Evolutionary conservation across 2,113 vertebrate species (phyloP).

Genomic region (Crocuta crocuta): DNA sequence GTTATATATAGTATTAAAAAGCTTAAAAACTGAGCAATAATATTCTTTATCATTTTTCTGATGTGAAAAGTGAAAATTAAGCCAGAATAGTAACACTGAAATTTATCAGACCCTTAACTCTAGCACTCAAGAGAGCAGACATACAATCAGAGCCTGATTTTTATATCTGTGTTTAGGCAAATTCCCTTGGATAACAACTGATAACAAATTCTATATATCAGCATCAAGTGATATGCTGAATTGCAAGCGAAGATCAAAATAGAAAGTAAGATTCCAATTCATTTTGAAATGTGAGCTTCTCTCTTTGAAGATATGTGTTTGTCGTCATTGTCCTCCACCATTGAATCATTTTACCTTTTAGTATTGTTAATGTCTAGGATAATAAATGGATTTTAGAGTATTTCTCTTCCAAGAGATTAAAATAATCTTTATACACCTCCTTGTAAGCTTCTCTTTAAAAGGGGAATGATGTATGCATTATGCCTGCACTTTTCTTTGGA

Average conservation of each 20-base stretch:
- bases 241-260: constrained; percentile 83
- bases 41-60: constrained; percentile 51
- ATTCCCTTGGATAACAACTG: constrained; percentile 84
- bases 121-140: constrained; percentile 70
- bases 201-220: constrained; percentile 84
- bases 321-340: constrained; percentile 76
- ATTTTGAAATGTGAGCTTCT: constrained; percentile 78
- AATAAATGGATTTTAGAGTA: not conserved
- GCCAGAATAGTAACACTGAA: constrained; percentile 50
- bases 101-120: constrained; percentile 63
- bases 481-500: constrained; percentile 29
- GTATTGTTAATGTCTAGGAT: constrained; percentile 20
- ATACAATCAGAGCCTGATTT: constrained; percentile 80
- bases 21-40: not conserved
- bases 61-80: constrained; percentile 64
- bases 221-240: constrained; percentile 82
- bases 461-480: not conserved
- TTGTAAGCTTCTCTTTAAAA: constrained; percentile 18
- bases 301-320: constrained; percentile 80
- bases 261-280: constrained; percentile 83
- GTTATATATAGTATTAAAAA: not conserved
- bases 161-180: constrained; percentile 84
- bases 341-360: constrained; percentile 70
- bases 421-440: not conserved
- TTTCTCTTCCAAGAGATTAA: constrained; percentile 39